Base-by-base conservation (phyloP, 2,888 invertebrate species). In the Lysandra bellargus region DNA sequence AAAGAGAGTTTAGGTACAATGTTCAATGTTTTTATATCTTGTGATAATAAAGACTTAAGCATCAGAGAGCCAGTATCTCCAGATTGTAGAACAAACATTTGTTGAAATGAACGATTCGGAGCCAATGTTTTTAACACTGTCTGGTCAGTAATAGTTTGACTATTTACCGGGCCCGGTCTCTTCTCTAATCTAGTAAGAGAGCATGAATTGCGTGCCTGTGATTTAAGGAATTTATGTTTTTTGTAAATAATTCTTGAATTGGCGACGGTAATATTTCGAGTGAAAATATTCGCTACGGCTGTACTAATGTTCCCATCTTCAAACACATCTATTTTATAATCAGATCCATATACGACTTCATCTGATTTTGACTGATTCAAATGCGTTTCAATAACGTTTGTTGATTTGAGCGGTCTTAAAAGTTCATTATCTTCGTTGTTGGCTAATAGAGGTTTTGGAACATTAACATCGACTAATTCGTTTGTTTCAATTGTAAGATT, bases 71-170 rank as follows among this genome's bases (percentile, higher is more conserved):
- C 85, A 30, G 87, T 84, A 82, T 93, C 92, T 37, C 92, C 91
- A 3, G 92, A 89, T 76, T 91, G 90, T 60, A 91, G 82, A 33
- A 91, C 82, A 57, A 90, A 84, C 44, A 88, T 81, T 81, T 88
- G 87, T 78, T 89, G 89, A 82, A 85, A 81, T 6, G 92, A 91
- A 79, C 88, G 88, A 82, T 91, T 91, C 1, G 92, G 91, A 4
- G 91, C 88, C 78, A 92, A 84, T 76, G 90, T 90, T 83, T 90
- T 90, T 1, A 90, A 84, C 81, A 88, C 87, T 81, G 90, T 83
- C 12, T 89, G 87, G 79, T 91, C 91, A 60, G 87, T 88, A 82
- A 91, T 90, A 5, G 86, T 81, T 3, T 90, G 90, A 30, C 83
- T 83, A 1, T 80, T 86, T 87, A 23, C 84, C 84, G 81, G 86